These are phyloP conservation scores for Matsumyia berberina DNA, from an alignment of 2,888 invertebrate species.

Conservation along the genomic window DNA sequence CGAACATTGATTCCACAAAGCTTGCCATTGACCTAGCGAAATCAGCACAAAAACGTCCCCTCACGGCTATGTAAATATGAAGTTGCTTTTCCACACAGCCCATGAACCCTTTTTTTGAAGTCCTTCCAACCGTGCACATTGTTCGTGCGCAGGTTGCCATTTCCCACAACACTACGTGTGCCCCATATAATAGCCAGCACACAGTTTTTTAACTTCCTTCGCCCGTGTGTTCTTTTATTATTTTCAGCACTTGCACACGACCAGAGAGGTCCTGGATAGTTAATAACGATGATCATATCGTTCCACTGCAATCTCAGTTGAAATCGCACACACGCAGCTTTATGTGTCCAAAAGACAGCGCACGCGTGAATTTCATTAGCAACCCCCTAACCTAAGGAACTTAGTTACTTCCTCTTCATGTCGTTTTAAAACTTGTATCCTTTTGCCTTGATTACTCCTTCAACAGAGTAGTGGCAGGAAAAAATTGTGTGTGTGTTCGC, in stretches of 20 bases:
- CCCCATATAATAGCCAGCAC: not conserved
- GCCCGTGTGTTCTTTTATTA: conserved; percentile 5
- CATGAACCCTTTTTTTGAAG: not conserved
- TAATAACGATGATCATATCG: conserved; percentile 41
- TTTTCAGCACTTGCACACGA: conserved; percentile 37
- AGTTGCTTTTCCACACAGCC: too few relatives aligned
- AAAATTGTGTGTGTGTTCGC: not conserved
- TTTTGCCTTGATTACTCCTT: conserved; percentile 2
- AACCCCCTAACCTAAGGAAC: not conserved
- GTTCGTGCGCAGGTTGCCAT: conserved; percentile 53
- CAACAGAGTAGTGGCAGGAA: not conserved
- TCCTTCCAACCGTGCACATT: conserved; percentile 27
- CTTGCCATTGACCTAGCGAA: too few relatives aligned
- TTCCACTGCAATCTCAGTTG: conserved; percentile 21
- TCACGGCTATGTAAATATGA: too few relatives aligned
- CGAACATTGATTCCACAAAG: too few relatives aligned
- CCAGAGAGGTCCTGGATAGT: not conserved
- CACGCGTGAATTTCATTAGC: conserved; percentile 44
- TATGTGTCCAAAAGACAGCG: conserved; percentile 40
- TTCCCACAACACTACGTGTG: conserved; percentile 47
- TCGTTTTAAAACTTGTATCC: not conserved
- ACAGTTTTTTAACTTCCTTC: not conserved
- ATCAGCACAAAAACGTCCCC: too few relatives aligned
- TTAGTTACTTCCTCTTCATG: conserved; percentile 1
- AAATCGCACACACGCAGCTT: conserved; percentile 22